Percentiles rank a stretch among this genome's conserved stretches.
These are phyloP conservation scores for Bombycilla garrulus DNA, from an alignment of 2,113 vertebrate genomes.

Conservation along the genomic window DNA sequence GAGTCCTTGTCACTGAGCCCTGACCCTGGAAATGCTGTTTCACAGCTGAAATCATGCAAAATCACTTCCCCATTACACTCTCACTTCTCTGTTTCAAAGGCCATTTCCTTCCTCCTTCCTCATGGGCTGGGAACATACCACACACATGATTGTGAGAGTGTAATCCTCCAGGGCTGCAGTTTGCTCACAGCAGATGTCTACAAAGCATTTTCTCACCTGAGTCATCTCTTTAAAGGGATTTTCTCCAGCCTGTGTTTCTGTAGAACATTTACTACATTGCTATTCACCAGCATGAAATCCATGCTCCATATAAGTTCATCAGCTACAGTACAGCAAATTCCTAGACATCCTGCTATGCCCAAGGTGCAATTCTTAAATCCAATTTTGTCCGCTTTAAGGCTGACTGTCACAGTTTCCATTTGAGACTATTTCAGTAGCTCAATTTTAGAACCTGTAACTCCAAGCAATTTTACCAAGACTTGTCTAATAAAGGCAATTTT, in stretches of 20 bases:
- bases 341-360: conserved; percentile 33
- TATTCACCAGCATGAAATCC: conserved; percentile 71
- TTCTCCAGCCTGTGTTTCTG: conserved; percentile 34
- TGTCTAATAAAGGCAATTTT: conserved; percentile 18
- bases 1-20: neutral
- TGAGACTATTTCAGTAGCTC: conserved; percentile 27
- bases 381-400: conserved; percentile 29
- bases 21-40: neutral
- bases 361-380: conserved; percentile 32
- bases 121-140: neutral
- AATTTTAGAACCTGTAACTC: conserved; percentile 45
- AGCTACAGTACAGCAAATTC: conserved; percentile 32
- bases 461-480: neutral
- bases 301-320: conserved; percentile 35
- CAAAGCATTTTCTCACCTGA: conserved; percentile 64
- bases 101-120: neutral
- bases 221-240: conserved; percentile 59
- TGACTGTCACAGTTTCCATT: conserved; percentile 23
- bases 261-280: conserved; percentile 59
- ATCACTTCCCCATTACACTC: neutral
- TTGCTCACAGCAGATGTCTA: conserved; percentile 47
- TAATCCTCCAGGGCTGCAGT: conserved; percentile 13
- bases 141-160: neutral
- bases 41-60: neutral
- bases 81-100: neutral